Percentiles rank a stretch among this genome's conserved stretches.
phyloP scores from a whole-genome alignment of 2,113 vertebrate genomes.

The Indicator indicator region DNA sequence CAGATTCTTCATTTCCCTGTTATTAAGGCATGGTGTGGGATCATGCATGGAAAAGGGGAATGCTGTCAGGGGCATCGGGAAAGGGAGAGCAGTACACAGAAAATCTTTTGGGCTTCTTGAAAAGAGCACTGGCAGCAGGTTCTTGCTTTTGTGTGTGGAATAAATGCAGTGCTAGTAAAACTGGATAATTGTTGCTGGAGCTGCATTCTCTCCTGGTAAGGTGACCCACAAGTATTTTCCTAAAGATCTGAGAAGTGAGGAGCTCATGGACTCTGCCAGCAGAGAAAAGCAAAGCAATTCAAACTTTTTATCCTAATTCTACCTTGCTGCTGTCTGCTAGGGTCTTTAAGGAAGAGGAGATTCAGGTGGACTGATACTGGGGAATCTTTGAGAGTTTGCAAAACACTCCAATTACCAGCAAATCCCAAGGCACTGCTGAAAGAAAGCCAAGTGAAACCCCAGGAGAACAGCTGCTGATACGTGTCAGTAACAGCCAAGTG shows the following conservation, averaged over 20 bases:
- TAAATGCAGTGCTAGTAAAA: not conserved
- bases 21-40: not conserved
- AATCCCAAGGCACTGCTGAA: constrained; percentile 37
- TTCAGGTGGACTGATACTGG: constrained; percentile 37
- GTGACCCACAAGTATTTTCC: constrained; percentile 11
- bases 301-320: not conserved
- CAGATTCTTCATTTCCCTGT: not conserved
- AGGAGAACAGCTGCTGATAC: not conserved
- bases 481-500: constrained; percentile 34
- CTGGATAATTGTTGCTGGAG: not conserved
- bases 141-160: not conserved
- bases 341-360: constrained; percentile 28
- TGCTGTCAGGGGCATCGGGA: not conserved
- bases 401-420: constrained; percentile 65
- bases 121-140: not conserved
- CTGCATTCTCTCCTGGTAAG: not conserved
- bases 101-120: not conserved
- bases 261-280: not conserved
- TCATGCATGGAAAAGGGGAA: not conserved
- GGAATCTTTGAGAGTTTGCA: constrained; percentile 56
- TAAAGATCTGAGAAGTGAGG: constrained; percentile 5
- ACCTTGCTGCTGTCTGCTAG: not conserved
- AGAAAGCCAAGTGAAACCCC: constrained; percentile 34
- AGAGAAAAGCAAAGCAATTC: constrained; percentile 11
- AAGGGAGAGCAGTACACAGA: not conserved